Evolutionary conservation across 2,797 vertebrate species (phyloP).

Genomic region (Anas flavirostris): DNA sequence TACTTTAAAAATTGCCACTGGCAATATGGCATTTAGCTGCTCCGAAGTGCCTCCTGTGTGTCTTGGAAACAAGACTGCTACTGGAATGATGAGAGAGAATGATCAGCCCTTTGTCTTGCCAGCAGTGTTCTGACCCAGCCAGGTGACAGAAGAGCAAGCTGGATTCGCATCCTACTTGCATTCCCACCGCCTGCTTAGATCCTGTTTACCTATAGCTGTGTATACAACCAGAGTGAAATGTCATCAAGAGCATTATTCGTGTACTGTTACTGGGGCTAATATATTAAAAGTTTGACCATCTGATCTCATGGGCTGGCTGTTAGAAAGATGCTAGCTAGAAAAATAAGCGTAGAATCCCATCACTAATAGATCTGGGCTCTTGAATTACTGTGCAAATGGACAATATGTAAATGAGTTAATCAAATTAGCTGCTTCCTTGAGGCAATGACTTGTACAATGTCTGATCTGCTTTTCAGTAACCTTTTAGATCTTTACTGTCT

Average conservation of each 20-base stretch:
- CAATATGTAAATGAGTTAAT: neutral
- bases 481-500: slow-evolving; percentile 11
- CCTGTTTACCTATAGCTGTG: neutral
- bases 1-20: neutral
- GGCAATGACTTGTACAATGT: neutral
- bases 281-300: neutral
- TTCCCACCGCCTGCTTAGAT: neutral
- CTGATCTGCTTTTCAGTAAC: neutral
- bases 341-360: neutral
- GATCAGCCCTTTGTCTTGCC: neutral
- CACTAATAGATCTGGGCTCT: neutral
- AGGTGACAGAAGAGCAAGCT: neutral
- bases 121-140: neutral
- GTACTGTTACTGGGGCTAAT: neutral
- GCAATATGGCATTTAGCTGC: neutral
- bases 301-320: neutral
- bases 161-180: neutral
- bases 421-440: neutral
- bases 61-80: neutral
- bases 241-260: neutral
- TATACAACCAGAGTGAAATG: neutral
- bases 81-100: neutral
- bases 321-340: neutral
- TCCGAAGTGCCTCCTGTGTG: neutral
- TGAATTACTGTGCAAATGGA: neutral